Evolutionary conservation across 1,140 invertebrate genomes (phyloP).

Genomic region (Drosophila subpulchrella): DNA sequence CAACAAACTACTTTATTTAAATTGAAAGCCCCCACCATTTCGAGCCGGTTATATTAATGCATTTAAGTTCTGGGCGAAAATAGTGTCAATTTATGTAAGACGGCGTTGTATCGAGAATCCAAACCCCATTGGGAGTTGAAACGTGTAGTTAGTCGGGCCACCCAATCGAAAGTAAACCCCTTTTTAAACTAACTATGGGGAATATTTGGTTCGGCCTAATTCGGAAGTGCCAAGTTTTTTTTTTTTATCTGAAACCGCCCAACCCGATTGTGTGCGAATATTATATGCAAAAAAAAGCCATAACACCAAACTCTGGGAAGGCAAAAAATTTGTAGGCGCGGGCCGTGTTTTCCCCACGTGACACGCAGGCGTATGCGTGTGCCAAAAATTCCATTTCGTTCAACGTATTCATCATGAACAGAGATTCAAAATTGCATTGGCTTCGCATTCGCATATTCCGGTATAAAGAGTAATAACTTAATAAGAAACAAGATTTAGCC

Average conservation of each 20-base stretch:
- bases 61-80: constrained; percentile 12
- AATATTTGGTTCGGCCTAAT: not conserved
- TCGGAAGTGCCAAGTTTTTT: constrained; percentile 1
- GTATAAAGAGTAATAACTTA: not conserved
- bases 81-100: constrained; percentile 38
- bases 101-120: constrained; percentile 1
- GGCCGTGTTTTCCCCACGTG: constrained; percentile 37
- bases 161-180: constrained; percentile 1
- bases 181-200: not conserved
- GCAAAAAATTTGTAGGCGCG: constrained; percentile 36
- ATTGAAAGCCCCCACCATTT: constrained; percentile 1
- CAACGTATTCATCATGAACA: constrained; percentile 11
- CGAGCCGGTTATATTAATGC: constrained; percentile 38
- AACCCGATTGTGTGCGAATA: constrained; percentile 2
- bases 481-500: not conserved
- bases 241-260: not conserved
- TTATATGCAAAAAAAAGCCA: constrained; percentile 4
- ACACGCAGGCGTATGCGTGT: constrained; percentile 47
- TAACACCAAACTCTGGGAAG: constrained; percentile 9
- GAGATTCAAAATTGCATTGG: constrained; percentile 18
- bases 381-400: constrained; percentile 33
- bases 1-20: constrained; percentile 29
- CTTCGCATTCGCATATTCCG: constrained; percentile 5
- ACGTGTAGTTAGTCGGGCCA: constrained; percentile 9
- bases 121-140: constrained; percentile 18